phyloP scores from a whole-genome alignment of 2,113 vertebrate species.

The Promerops cafer region DNA sequence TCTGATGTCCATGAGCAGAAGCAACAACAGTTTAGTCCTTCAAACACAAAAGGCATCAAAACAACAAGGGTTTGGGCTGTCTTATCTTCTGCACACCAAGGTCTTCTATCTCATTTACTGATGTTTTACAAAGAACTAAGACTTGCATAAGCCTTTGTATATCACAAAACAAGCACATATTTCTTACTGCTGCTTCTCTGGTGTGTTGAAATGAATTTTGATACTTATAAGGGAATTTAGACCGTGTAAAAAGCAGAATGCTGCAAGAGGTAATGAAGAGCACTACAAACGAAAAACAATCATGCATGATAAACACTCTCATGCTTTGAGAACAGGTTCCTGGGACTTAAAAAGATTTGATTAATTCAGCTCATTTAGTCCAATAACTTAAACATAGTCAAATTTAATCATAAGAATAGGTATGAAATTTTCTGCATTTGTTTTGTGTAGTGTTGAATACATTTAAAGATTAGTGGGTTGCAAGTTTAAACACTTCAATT shows the following conservation, averaged over 20 bases:
- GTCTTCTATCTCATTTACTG: neutral
- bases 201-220: neutral
- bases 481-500: neutral
- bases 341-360: neutral
- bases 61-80: neutral
- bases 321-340: neutral
- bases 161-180: neutral
- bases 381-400: neutral
- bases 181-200: neutral
- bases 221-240: neutral
- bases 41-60: neutral
- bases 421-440: neutral
- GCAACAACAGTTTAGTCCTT: neutral
- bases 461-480: neutral
- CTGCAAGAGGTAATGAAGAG: neutral
- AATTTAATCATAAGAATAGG: neutral
- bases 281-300: neutral
- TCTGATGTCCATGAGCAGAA: neutral
- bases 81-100: neutral
- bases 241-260: neutral
- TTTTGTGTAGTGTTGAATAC: neutral
- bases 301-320: neutral
- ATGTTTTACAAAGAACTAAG: neutral
- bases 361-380: constrained; percentile 7
- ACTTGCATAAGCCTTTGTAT: neutral